Conservation (phyloP, 2,888 invertebrate genomes). For the Panopea generosa region DNA sequence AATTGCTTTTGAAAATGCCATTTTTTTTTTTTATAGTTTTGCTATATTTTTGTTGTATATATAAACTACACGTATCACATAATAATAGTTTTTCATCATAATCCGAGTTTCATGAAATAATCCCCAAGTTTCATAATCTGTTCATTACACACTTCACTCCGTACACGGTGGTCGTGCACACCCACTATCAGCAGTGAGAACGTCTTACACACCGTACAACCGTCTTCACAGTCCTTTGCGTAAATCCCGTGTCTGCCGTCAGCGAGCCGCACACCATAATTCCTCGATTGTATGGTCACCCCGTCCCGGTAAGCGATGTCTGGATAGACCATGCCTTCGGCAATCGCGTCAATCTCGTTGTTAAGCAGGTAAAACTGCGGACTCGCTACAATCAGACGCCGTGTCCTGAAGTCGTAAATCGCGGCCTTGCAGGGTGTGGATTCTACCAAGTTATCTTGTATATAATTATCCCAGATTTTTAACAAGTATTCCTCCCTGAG, state of each 20-base stretch:
- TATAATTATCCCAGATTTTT: slow-evolving; percentile 76
- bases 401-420: slow-evolving; percentile 67
- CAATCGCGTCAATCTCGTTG: slow-evolving; percentile 65
- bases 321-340: slow-evolving; percentile 61
- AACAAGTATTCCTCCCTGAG: slow-evolving; percentile 68
- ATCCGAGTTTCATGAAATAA: slow-evolving; percentile 65
- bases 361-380: slow-evolving; percentile 60
- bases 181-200: slow-evolving; percentile 72
- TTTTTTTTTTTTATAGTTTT: too few relatives aligned
- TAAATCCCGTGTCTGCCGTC: slow-evolving; percentile 78
- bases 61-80: too few relatives aligned
- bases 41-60: too few relatives aligned
- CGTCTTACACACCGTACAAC: slow-evolving; percentile 76
- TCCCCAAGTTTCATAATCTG: slow-evolving; percentile 79
- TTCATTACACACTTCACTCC: slow-evolving; percentile 70
- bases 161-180: slow-evolving; percentile 65
- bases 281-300: slow-evolving; percentile 64
- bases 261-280: slow-evolving; percentile 72
- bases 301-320: slow-evolving; percentile 66
- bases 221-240: slow-evolving; percentile 67
- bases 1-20: too few relatives aligned
- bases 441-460: slow-evolving; percentile 69
- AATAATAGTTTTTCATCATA: too few relatives aligned
- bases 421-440: slow-evolving; percentile 69
- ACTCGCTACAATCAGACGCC: slow-evolving; percentile 61